These are phyloP conservation scores for Diadromus collaris DNA, from an alignment of 2,888 invertebrate genomes.

Conservation along the genomic window DNA sequence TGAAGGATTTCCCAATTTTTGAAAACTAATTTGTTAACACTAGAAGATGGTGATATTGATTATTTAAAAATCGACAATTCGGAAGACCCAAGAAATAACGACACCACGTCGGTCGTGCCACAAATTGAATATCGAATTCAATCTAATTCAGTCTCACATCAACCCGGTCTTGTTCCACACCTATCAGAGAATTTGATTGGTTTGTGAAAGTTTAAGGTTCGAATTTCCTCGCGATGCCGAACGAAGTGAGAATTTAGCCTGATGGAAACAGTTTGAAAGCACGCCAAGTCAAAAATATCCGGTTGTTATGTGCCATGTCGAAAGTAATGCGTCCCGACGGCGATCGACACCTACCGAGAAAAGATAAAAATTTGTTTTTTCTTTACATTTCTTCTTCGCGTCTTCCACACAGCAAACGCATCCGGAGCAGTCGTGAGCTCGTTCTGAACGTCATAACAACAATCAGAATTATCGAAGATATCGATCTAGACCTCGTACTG, in stretches of 20 bases:
- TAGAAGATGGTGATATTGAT: not conserved
- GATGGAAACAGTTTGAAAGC: constrained; percentile 32
- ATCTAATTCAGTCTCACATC: constrained; percentile 29
- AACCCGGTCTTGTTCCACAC: constrained; percentile 9
- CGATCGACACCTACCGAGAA: not conserved
- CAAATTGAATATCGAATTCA: constrained; percentile 41
- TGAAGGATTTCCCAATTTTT: no score
- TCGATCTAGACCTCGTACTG: not conserved
- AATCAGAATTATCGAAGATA: not conserved
- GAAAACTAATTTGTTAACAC: no score
- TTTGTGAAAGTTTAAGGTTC: constrained; percentile 36
- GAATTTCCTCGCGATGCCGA: constrained; percentile 27
- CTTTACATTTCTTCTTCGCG: not conserved
- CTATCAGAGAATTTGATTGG: constrained; percentile 43
- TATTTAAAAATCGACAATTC: not conserved
- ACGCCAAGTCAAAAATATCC: constrained; percentile 33
- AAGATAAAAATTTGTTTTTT: not conserved
- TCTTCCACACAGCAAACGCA: not conserved
- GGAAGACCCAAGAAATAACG: not conserved
- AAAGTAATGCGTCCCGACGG: not conserved
- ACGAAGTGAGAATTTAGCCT: not conserved
- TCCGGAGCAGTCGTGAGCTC: not conserved
- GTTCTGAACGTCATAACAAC: not conserved
- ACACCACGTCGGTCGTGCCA: not conserved
- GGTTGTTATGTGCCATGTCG: not conserved